Evolutionary conservation across 2,888 invertebrate species (phyloP), one percentile per base, ranked within the genome.

Genomic region (Drosophila anomalata): DNA sequence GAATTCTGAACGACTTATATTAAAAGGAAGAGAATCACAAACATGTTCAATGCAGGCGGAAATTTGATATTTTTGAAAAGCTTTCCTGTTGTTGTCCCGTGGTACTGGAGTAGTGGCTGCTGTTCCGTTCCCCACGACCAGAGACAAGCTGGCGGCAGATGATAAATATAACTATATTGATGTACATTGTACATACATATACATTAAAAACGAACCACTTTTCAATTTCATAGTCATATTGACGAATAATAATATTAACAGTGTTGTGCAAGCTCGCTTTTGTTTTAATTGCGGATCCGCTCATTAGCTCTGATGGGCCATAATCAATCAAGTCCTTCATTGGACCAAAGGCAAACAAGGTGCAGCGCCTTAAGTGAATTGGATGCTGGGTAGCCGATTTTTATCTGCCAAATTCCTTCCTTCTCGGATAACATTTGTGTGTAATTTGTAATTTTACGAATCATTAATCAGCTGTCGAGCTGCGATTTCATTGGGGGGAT

Each of bases 361-460:
- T 84, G 84, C 59, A 62, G 42, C 65, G 72, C 63, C 73, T 73
- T 78, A 83, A 78, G 78, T 83, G 84, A 59, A 75, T 70, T 50
- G 55, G 50, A 44, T 50, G 46, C 42, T 56, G 60, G 65, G 70
- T 67, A 20, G 14, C 20, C 47, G 59, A 58, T 59, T 39, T 54
- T 68, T 68, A 52, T 67, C 51, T 66, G 50, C 53, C 68, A 17
- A 50, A 39, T 66, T 48, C 41, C 48, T 20, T 20, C n/a, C 48
- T 20, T 8, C 29, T 17, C 24, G 65, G 58, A 36, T 54, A 78
- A 69, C 78, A 79, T 84, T 79, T 84, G 78, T 82, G 77, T 84
- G 78, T 84, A 84, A 84, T 84, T 84, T 84, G 82, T 87, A 84
- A 84, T 87, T 84, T 84, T 53, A 73, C 74, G 77, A 72, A 85